phyloP scores from a whole-genome alignment of 2,797 vertebrate species.

The Coranthus polyacanthus region DNA sequence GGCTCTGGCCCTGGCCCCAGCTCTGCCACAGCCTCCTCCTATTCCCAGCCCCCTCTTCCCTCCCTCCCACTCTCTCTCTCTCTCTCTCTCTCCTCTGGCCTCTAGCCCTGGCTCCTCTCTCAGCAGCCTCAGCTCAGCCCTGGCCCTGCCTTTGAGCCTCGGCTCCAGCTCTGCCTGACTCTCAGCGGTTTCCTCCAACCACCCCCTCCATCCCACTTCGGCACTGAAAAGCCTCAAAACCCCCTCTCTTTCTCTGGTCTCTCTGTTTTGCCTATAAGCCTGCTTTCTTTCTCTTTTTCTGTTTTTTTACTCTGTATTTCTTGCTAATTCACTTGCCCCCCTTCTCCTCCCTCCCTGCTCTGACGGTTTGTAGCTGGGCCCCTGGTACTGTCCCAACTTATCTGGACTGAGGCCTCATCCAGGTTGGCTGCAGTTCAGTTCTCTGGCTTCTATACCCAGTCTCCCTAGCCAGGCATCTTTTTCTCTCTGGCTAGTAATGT shows the following conservation, averaged over 20 bases:
- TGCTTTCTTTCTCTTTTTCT: slow-evolving; percentile 42
- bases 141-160: slow-evolving; percentile 75
- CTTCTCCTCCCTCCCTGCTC: slow-evolving; percentile 38
- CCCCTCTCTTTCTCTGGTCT: slow-evolving; percentile 37
- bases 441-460: slow-evolving; percentile 72
- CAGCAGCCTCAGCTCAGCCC: slow-evolving; percentile 68
- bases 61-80: slow-evolving; percentile 17
- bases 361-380: slow-evolving; percentile 71
- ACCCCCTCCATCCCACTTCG: slow-evolving; percentile 68
- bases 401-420: slow-evolving; percentile 78
- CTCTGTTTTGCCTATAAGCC: slow-evolving; percentile 64
- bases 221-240: slow-evolving; percentile 73
- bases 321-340: slow-evolving; percentile 62
- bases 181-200: slow-evolving; percentile 69
- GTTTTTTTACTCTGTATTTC: slow-evolving; percentile 56
- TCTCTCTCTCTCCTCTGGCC: slow-evolving; percentile 72
- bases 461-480: slow-evolving; percentile 77
- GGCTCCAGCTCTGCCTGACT: slow-evolving; percentile 74
- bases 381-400: slow-evolving; percentile 77
- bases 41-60: slow-evolving; percentile 52
- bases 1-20: slow-evolving; percentile 67
- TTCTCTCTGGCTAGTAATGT: slow-evolving; percentile 70
- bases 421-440: slow-evolving; percentile 78
- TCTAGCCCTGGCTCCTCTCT: slow-evolving; percentile 79
- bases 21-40: slow-evolving; percentile 70